Evolutionary conservation across 92 coral and sea anemone genomes (phyloP).

Genomic region (Zoanthus sociatus): DNA sequence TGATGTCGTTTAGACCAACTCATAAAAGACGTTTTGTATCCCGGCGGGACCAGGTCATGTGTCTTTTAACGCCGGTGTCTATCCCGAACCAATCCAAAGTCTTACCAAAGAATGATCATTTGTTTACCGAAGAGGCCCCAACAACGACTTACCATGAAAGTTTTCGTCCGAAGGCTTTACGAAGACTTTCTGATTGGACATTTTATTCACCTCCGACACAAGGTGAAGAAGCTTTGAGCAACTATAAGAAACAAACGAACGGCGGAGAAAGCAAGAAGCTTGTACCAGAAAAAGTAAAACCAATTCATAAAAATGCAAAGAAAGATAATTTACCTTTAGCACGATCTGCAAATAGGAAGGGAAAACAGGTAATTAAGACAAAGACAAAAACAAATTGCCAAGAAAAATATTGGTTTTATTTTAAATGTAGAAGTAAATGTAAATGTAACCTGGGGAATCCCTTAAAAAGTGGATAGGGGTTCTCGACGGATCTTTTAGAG

Average conservation of each 20-base stretch:
- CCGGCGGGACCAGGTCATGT: conserved; percentile 35
- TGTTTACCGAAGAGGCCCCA: conserved; percentile 33
- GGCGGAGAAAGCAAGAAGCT: neutral
- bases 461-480: too few species aligned
- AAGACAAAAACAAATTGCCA: too few species aligned
- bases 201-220: conserved; percentile 30
- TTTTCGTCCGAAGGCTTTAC: conserved; percentile 29
- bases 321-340: neutral
- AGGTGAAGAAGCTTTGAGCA: conserved; percentile 21
- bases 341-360: neutral
- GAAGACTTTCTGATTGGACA: conserved; percentile 28
- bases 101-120: conserved; percentile 19
- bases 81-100: neutral
- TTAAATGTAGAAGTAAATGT: too few species aligned
- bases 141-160: conserved; percentile 13
- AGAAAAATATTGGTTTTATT: too few species aligned
- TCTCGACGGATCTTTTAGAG: too few species aligned
- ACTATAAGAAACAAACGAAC: neutral
- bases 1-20: conserved; percentile 9
- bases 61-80: conserved; percentile 26
- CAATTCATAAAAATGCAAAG: neutral
- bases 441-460: too few species aligned
- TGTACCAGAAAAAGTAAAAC: neutral
- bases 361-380: neutral
- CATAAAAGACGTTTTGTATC: conserved; percentile 32